Evolutionary conservation across 2,888 invertebrate genomes (phyloP), one percentile per base, ranked within the genome.

Genomic region (Ashinkailepas kermadecensis): DNA sequence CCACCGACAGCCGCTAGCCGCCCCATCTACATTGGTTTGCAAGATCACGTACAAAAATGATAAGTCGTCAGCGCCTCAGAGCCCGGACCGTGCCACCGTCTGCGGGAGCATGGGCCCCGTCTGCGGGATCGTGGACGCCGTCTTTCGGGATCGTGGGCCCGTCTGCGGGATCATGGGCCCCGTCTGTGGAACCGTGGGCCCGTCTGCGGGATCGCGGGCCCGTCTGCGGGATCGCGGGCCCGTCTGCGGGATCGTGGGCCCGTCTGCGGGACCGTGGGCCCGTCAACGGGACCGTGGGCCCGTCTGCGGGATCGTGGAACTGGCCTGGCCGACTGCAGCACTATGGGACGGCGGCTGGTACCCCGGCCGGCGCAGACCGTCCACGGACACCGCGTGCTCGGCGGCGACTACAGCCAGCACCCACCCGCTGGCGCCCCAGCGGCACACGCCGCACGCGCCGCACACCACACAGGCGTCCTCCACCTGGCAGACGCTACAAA

Each of bases 41-140:
- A 74, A 74, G 74, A 74, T 74, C 74, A 74, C 74, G 74, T 74
- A 74, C 74, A 74, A 74, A 74, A 74, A 74, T 74, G 74, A 74
- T 74, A 74, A 74, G 74, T 74, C 74, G 74, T 23, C 74, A 9
- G 39, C 54, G 67, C 25, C 67, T 3, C 10, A 2, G 0, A 23
- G 21, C 59, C 59, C 59, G 23, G 12, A 21, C 11, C 25, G 3
- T 13, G 67, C 65, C n/a, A 13, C 25, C 11, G n/a, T 12, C 64
- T n/a, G n/a, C n/a, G n/a, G 64, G 62, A 18, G 2, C 62, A 18
- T 18, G 1, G 62, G 62, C 62, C 18, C 39, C 39, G 39, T 4
- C 39, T 39, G 1, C 39, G 39, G 39, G 39, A 39, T 39, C 39
- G 39, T 39, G 39, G 39, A 4, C 39, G n/a, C 39, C 39, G 39